These are phyloP conservation scores for Anoplophora glabripennis DNA, from an alignment of 1,140 invertebrate genomes.

Conservation along the genomic window DNA sequence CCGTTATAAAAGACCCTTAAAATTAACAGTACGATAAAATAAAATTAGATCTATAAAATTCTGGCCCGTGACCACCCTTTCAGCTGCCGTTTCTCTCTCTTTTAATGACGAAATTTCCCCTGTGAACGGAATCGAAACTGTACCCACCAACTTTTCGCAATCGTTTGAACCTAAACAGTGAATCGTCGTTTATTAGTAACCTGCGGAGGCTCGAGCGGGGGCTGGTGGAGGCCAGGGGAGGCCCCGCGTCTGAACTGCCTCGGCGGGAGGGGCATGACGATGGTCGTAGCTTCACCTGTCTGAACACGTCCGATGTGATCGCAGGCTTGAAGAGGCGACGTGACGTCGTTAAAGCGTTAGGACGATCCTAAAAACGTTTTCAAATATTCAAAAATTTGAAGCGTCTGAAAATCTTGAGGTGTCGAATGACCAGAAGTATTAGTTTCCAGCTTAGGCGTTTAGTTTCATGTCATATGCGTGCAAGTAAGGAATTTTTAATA, in stretches of 20 bases:
- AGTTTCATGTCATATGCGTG: too few relatives aligned
- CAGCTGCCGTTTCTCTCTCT: not conserved
- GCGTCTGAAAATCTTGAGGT: too few relatives aligned
- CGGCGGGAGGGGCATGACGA: conserved; percentile 9
- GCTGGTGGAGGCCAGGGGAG: conserved; percentile 23
- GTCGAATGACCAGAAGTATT: too few relatives aligned
- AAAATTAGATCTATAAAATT: too few relatives aligned
- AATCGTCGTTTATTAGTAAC: conserved; percentile 29
- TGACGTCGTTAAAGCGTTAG: conserved; percentile 4
- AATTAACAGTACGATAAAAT: too few relatives aligned
- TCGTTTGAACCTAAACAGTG: conserved; percentile 32
- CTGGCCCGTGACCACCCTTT: too few relatives aligned
- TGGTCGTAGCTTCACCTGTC: conserved; percentile 37
- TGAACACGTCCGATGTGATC: conserved; percentile 34
- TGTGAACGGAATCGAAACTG: conserved; percentile 37
- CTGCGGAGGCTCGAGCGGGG: conserved; percentile 32
- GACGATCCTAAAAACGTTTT: conserved; percentile 28
- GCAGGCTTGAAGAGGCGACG: conserved; percentile 21
- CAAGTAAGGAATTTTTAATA: too few relatives aligned
- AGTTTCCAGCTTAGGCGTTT: too few relatives aligned
- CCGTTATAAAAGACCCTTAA: too few relatives aligned
- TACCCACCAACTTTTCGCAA: conserved; percentile 31
- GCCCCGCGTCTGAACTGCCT: not conserved
- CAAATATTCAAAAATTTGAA: too few relatives aligned
- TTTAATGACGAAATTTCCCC: conserved; percentile 5